phyloP scores from a whole-genome alignment of 37 sponge, comb jelly and placozoan species.

The Petrosia ficiformis region DNA sequence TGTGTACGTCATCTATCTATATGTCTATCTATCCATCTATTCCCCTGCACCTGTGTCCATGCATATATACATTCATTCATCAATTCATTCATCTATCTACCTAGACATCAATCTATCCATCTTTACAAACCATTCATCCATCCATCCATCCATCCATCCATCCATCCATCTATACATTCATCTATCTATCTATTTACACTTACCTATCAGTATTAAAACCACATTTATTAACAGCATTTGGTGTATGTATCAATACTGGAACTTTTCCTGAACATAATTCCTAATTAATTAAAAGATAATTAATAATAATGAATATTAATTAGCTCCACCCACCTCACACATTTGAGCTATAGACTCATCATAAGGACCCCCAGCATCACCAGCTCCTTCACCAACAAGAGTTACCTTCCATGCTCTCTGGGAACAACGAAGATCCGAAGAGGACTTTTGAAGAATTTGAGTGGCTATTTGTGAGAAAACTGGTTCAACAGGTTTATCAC shows the following conservation, averaged over 20 bases:
- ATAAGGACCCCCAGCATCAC: slow-evolving; percentile 96
- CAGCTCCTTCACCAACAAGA: slow-evolving; percentile 86
- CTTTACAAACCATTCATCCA: no score
- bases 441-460: slow-evolving; percentile 56
- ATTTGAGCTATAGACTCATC: slow-evolving; percentile 88
- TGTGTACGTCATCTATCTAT: background rate
- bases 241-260: slow-evolving; percentile 67
- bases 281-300: background rate
- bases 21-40: no score
- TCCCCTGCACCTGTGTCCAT: no score
- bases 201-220: slow-evolving; percentile 77
- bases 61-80: no score
- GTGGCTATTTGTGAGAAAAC: slow-evolving; percentile 67
- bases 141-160: no score
- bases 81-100: no score
- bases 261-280: background rate
- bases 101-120: no score
- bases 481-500: slow-evolving; percentile 15
- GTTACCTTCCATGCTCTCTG: slow-evolving; percentile 89
- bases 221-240: slow-evolving; percentile 74
- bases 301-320: background rate
- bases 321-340: slow-evolving; percentile 56
- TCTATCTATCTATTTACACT: background rate
- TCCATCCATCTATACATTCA: no score
- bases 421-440: slow-evolving; percentile 58